phyloP scores from a whole-genome alignment of 2,113 vertebrate genomes.

The Tetraodon nigroviridis region DNA sequence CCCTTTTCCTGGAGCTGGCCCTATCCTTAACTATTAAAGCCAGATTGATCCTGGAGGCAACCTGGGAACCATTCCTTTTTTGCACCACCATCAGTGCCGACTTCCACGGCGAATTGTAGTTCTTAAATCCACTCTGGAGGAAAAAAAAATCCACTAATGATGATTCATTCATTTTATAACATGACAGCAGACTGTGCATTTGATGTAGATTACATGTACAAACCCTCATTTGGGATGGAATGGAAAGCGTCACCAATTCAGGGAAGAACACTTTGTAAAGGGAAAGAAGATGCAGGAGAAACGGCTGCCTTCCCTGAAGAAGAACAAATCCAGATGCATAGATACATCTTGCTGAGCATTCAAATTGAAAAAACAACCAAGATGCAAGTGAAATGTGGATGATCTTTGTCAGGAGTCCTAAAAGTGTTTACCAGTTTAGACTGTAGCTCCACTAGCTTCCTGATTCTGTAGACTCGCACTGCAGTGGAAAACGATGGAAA shows the following conservation, averaged over 20 bases:
- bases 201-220: constrained; percentile 27
- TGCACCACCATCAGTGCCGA: constrained; percentile 69
- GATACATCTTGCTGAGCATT: not conserved
- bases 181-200: not conserved
- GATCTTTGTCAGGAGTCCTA: not conserved
- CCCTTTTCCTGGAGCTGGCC: constrained; percentile 64
- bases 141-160: constrained; percentile 1
- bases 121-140: constrained; percentile 80
- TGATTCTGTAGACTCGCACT: constrained; percentile 88
- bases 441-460: constrained; percentile 85
- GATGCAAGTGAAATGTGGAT: not conserved
- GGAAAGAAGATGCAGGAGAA: constrained; percentile 83
- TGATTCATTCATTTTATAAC: not conserved
- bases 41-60: constrained; percentile 30
- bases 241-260: constrained; percentile 78
- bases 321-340: constrained; percentile 24
- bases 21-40: constrained; percentile 35
- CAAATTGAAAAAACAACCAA: not conserved
- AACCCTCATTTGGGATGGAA: constrained; percentile 81
- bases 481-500: not conserved
- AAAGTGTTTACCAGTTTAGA: constrained; percentile 80
- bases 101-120: constrained; percentile 80
- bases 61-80: constrained; percentile 62
- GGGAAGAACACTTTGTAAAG: constrained; percentile 87
- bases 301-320: constrained; percentile 79